These are phyloP conservation scores for Chelidonichthys spinosus DNA, from an alignment of 2,797 vertebrate species.

Conservation along the genomic window DNA sequence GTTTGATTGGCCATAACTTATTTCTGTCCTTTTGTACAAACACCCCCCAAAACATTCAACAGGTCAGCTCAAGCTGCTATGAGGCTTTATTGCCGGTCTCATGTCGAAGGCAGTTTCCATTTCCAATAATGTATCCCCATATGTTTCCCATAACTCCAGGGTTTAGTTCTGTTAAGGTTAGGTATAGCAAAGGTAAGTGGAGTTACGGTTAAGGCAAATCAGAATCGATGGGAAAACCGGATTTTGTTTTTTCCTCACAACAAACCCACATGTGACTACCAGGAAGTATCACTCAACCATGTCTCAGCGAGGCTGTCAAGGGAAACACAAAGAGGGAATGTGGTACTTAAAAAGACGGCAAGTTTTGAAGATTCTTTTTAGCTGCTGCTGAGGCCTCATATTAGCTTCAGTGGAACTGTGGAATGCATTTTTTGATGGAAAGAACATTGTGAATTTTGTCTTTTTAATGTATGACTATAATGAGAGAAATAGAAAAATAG, in stretches of 20 bases:
- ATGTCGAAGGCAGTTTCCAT: conserved; percentile 40
- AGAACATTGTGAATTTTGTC: neutral
- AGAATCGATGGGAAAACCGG: conserved; percentile 8
- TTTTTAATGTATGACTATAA: neutral
- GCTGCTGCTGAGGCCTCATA: neutral
- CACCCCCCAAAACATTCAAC: conserved; percentile 15
- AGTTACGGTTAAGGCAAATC: conserved; percentile 17
- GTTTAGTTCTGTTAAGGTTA: conserved; percentile 24
- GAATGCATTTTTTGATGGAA: neutral
- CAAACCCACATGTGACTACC: neutral
- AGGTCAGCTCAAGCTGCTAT: conserved; percentile 32
- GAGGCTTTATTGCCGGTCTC: conserved; percentile 43
- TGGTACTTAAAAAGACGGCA: neutral
- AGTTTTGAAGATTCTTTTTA: neutral
- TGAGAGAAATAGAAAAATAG: neutral
- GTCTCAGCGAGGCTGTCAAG: neutral
- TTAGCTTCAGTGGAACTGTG: neutral
- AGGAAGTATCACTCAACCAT: neutral
- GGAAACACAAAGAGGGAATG: conserved; percentile 6
- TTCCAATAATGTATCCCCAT: conserved; percentile 35
- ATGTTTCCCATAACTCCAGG: conserved; percentile 30
- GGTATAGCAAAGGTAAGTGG: conserved; percentile 21
- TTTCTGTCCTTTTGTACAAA: conserved; percentile 33
- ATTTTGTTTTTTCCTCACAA: conserved; percentile 25
- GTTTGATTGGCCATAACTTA: neutral